These are phyloP conservation scores for Rhorus exstirpatorius DNA, from an alignment of 2,888 invertebrate species.

Conservation along the genomic window DNA sequence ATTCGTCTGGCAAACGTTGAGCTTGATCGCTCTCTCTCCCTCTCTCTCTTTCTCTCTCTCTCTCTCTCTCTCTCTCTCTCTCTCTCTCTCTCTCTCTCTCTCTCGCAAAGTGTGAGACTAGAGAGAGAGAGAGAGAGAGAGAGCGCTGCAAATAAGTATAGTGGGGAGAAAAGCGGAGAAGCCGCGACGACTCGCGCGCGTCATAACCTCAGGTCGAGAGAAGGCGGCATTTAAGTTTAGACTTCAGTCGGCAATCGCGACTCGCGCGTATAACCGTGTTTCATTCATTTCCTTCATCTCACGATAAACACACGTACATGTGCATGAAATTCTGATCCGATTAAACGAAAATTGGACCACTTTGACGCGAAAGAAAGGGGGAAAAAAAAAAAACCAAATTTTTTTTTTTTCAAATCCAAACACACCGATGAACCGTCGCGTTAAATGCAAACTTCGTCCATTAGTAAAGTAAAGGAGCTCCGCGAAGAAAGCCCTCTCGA, in stretches of 20 bases:
- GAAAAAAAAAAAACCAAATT: not conserved
- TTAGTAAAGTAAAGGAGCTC: no score
- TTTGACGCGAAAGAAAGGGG: not conserved
- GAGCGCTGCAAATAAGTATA: slow-evolving; percentile 11
- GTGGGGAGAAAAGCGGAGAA: slow-evolving; percentile 47
- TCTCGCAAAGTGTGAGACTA: slow-evolving; percentile 15
- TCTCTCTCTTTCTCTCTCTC: slow-evolving; percentile 36
- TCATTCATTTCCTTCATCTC: slow-evolving; percentile 65
- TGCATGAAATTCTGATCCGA: slow-evolving; percentile 1
- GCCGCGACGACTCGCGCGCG: slow-evolving; percentile 74
- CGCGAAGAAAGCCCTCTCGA: no score
- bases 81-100: not conserved
- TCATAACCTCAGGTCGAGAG: slow-evolving; percentile 84
- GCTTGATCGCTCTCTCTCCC: not conserved
- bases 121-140: slow-evolving; percentile 50
- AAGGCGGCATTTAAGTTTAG: slow-evolving; percentile 83
- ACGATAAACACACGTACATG: not conserved
- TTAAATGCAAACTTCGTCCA: no score
- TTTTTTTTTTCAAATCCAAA: no score
- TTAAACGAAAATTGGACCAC: not conserved
- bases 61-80: not conserved
- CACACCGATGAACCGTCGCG: no score
- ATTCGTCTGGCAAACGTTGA: slow-evolving; percentile 5
- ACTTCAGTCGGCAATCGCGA: slow-evolving; percentile 84
- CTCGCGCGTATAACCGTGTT: slow-evolving; percentile 78